These are phyloP conservation scores for Chrysoperla carnea DNA, from an alignment of 1,140 invertebrate species.

Conservation along the genomic window DNA sequence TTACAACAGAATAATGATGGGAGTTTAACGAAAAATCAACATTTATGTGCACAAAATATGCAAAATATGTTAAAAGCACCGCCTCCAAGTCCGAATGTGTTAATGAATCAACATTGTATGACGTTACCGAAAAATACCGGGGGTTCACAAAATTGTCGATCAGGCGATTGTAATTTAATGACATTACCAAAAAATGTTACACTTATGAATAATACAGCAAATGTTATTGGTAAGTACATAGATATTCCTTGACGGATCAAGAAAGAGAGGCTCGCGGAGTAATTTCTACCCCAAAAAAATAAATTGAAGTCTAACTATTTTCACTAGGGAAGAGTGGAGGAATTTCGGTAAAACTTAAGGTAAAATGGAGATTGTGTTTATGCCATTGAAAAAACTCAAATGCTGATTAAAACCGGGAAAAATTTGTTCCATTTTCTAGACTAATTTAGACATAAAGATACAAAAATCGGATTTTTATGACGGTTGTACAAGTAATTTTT, in stretches of 20 bases:
- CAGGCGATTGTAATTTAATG: constrained; percentile 25
- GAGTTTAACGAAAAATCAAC: constrained; percentile 24
- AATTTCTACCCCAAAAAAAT: constrained; percentile 14
- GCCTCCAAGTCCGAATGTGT: constrained; percentile 35
- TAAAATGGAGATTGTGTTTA: too few relatives aligned
- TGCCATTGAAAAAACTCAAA: too few relatives aligned
- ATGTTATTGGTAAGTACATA: constrained; percentile 31
- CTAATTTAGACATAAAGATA: too few relatives aligned
- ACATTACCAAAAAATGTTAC: constrained; percentile 35
- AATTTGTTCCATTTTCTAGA: too few relatives aligned
- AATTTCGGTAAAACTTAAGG: too few relatives aligned
- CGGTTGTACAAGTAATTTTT: too few relatives aligned
- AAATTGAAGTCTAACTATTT: constrained; percentile 20
- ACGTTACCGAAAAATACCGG: constrained; percentile 38
- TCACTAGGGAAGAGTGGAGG: constrained; percentile 15
- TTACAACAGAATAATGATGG: constrained; percentile 23
- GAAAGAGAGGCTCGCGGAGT: constrained; percentile 18
- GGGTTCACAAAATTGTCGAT: constrained; percentile 19
- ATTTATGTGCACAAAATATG: constrained; percentile 38
- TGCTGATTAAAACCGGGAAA: too few relatives aligned
- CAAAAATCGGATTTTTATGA: too few relatives aligned
- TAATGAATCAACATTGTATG: constrained; percentile 36
- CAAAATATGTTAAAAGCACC: constrained; percentile 32
- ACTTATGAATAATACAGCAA: constrained; percentile 30
- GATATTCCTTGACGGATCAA: constrained; percentile 25